Evolutionary conservation across 2,797 vertebrate species (phyloP).

Genomic region (Poecilia picta): DNA sequence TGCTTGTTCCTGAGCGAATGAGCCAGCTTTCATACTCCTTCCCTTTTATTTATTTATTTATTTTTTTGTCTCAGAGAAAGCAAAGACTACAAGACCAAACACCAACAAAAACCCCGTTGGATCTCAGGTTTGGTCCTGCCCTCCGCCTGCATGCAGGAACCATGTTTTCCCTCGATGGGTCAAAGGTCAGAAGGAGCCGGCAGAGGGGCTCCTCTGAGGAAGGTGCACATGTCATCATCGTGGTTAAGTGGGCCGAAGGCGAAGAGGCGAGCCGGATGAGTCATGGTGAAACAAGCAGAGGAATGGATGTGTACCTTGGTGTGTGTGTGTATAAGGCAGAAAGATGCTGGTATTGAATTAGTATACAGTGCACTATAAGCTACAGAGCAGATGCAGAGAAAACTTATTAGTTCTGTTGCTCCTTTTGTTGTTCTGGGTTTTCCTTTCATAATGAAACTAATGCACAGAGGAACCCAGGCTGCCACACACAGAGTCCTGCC

Average conservation of each 20-base stretch:
- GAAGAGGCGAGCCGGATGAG: constrained; percentile 65
- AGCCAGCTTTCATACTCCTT: background rate
- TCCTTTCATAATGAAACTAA: constrained; percentile 33
- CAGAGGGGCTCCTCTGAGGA: constrained; percentile 55
- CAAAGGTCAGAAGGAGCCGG: constrained; percentile 56
- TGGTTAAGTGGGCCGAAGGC: constrained; percentile 64
- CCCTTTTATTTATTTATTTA: background rate
- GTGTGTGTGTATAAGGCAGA: constrained; percentile 12
- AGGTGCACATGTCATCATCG: constrained; percentile 69
- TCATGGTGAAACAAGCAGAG: constrained; percentile 66
- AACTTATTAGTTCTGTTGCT: constrained; percentile 42
- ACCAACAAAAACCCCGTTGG: constrained; percentile 35
- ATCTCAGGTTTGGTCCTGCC: constrained; percentile 37
- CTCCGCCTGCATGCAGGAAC: constrained; percentile 34
- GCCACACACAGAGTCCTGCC: no score
- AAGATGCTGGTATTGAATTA: constrained; percentile 28
- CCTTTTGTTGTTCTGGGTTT: constrained; percentile 13
- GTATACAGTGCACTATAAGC: constrained; percentile 27
- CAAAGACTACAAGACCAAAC: constrained; percentile 40
- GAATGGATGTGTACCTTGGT: constrained; percentile 10
- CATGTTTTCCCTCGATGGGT: constrained; percentile 55
- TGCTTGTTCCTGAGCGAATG: background rate
- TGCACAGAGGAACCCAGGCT: background rate
- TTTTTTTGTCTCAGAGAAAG: constrained; percentile 21
- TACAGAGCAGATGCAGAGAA: constrained; percentile 42